Conservation (phyloP, 2,113 vertebrate genomes). For the Dipodomys ordii region DNA sequence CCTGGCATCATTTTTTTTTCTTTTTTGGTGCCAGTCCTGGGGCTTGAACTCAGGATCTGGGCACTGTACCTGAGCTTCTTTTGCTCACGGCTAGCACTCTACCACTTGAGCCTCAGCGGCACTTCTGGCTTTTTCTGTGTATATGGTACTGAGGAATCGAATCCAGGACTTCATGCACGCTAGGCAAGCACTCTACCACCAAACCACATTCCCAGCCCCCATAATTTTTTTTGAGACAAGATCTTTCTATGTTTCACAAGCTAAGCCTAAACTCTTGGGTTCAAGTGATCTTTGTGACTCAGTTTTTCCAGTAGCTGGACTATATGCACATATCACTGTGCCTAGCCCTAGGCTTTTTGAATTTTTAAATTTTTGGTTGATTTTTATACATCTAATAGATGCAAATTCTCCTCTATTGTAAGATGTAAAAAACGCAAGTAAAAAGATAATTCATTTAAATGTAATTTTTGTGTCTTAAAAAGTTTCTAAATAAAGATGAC, state of each 20-base stretch:
- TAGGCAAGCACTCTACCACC: too few relatives aligned
- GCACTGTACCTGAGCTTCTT: too few relatives aligned
- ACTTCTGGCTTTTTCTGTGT: too few relatives aligned
- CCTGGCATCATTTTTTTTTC: too few relatives aligned
- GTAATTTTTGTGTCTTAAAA: slow-evolving; percentile 11
- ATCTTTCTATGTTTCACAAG: background rate
- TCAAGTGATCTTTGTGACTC: background rate
- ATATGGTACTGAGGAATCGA: too few relatives aligned
- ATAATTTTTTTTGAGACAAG: background rate
- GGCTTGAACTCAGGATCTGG: too few relatives aligned
- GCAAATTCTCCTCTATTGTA: background rate
- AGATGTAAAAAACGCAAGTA: slow-evolving; percentile 9
- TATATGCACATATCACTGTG: too few relatives aligned
- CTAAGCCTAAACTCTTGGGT: background rate
- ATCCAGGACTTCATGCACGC: too few relatives aligned
- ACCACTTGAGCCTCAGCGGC: too few relatives aligned
- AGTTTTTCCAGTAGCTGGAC: background rate
- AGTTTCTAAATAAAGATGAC: slow-evolving; percentile 45
- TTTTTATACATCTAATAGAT: slow-evolving; percentile 38
- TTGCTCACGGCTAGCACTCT: too few relatives aligned
- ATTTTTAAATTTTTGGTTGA: background rate
- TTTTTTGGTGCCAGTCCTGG: too few relatives aligned
- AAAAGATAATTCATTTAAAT: slow-evolving; percentile 5
- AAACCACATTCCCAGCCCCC: too few relatives aligned
- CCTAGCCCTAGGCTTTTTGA: background rate